Base-by-base conservation (phyloP, 2,797 vertebrate genomes). In the Apogon hyalosoma region DNA sequence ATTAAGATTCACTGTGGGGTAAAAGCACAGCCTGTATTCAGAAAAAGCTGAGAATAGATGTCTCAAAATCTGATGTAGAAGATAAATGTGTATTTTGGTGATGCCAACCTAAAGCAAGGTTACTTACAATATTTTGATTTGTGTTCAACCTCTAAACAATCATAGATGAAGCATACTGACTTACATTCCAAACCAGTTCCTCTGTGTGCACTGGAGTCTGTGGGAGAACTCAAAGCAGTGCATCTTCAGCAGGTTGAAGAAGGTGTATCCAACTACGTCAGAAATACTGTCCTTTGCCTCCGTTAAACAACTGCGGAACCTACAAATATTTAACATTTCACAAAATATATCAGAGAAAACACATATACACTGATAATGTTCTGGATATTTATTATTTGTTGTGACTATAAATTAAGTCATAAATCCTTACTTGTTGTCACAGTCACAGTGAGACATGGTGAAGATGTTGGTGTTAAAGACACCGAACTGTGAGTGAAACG, bases 391-490 rank as follows among this genome's bases (percentile, higher is more conserved):
- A 24, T 24, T 24, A 24, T n/a, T 15, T 18, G 10, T 31, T 41
- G 15, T 2, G 1, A 11, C 4, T 14, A 9, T 10, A 7, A 0
- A 15, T 43, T 4, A 8, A 41, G 28, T 2, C 3, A 2, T 1
- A 21, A 5, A 15, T 2, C 0, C 49, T 38, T 74, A 93, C 93
- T 68, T 91, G 70, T 83, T 87, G 65, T 97, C 96, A 42, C 96
- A 98, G 83, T 95, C 87, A 1, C 96, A 98, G 87, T 97, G 96
- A 11, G 96, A 97, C 69, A 98, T 83, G 54, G 96, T 97, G 80
- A 95, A 96, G 59, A 97, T 91, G 53, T 96, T 94, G 50, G 84
- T 93, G 92, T 97, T 97, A 68, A 96, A 94, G 70, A 96, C 82
- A 0, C 97, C 96, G 0, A 94, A 96, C 39, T 73, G 70, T 19